A percentile compares a stretch with the other conserved stretches of the same genome.
These are phyloP conservation scores for Ptyas mucosa DNA, from an alignment of 2,113 vertebrate species.

Conservation along the genomic window DNA sequence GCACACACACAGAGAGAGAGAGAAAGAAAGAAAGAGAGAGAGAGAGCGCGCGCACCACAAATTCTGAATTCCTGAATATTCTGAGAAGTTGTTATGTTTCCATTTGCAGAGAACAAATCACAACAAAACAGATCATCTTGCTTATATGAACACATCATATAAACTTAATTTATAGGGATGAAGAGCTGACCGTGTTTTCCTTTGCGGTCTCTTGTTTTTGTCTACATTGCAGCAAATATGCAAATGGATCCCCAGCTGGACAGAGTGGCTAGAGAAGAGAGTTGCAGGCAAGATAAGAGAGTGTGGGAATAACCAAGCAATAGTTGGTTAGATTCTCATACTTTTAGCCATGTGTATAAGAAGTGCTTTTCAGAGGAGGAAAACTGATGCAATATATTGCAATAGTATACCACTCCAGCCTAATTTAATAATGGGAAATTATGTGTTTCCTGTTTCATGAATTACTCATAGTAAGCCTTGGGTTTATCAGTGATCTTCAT, in stretches of 20 bases:
- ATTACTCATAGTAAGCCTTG: background rate
- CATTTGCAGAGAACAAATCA: background rate
- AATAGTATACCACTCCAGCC: background rate
- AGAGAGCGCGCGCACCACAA: background rate
- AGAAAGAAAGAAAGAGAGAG: too few species aligned
- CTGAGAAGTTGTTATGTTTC: background rate
- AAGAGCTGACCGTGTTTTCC: background rate
- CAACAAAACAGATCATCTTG: background rate
- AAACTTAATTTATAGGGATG: background rate
- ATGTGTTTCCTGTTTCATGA: background rate
- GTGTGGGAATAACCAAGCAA: background rate
- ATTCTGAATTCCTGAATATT: background rate
- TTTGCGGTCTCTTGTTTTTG: background rate
- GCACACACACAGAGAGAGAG: too few species aligned
- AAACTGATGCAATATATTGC: background rate
- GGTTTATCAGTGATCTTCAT: background rate
- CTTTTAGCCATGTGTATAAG: background rate
- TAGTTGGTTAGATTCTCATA: background rate
- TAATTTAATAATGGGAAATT: background rate
- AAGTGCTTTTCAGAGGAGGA: background rate
- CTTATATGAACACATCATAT: background rate
- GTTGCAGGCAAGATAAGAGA: background rate
- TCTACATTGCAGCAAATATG: background rate
- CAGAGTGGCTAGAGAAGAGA: background rate
- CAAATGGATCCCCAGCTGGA: background rate